Base-by-base conservation (phyloP, 2,113 vertebrate species). In the Zingel zingel region DNA sequence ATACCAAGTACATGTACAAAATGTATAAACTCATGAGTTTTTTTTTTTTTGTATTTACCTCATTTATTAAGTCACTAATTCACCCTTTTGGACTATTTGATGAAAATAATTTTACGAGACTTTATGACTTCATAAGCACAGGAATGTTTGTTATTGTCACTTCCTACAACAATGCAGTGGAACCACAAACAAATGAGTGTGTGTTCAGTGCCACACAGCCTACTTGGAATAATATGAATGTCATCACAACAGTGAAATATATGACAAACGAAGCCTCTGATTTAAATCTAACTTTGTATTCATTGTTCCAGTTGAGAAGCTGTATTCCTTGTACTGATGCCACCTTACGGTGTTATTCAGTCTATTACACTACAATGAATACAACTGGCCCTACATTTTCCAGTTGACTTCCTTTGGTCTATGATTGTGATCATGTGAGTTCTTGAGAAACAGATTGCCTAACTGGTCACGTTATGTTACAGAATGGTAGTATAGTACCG, bases 161-260 rank as follows among this genome's bases (percentile, higher is more conserved):
- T 67, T 47, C 39, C 13, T 15, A 12, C 33, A 74, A 48, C 8
- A 5, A 10, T 15, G 30, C 54, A n/a, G 61, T 30, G 6, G 12
- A 73, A 56, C 33, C 47, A 10, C 36, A 83, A 67, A 81, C 50
- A 65, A 69, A 81, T 76, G 39, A 66, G 63, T 15, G 19, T 11
- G 30, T 33, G 36, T 61, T 77, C 62, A 72, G 47, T 62, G 19
- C 69, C 21, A 19, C 70, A 16, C 6, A 53, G 36, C 79, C 61
- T 75, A 58, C 74, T 76, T 79, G 61, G 56, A 70, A 74, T 76
- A 73, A 72, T 51, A 80, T 80, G 72, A 77, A 77, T 2, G 1
- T 47, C 39, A 66, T 79, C 30, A 43, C 39, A 43, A 45, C 61
- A 50, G 61, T 33, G 63, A 69, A 63, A 72, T 43, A 43, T 53